A percentile compares a stretch with the other conserved stretches of the same genome.
phyloP scores from a whole-genome alignment of 2,113 vertebrate species.

The Burhinus oedicnemus region DNA sequence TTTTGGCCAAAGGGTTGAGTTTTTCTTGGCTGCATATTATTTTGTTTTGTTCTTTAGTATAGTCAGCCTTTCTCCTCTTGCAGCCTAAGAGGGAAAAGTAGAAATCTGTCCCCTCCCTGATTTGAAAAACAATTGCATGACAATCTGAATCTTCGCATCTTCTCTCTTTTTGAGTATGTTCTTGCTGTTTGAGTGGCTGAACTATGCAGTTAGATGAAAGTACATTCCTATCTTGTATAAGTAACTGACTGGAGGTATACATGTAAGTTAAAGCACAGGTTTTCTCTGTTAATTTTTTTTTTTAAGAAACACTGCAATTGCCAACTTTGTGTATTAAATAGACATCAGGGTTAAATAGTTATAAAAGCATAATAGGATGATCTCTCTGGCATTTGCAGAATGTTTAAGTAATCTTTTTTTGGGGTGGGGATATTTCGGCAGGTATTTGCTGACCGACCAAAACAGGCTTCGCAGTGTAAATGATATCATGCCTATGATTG shows the following conservation, averaged over 20 bases:
- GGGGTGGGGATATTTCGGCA: conserved; percentile 63
- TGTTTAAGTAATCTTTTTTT: not conserved
- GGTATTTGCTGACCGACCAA: conserved; percentile 97
- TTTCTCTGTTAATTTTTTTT: not conserved
- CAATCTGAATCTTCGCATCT: not conserved
- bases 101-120: not conserved
- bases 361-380: not conserved
- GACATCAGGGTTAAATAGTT: not conserved
- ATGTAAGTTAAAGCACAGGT: not conserved
- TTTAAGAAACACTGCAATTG: not conserved
- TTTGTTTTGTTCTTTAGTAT: not conserved
- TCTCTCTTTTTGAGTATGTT: not conserved
- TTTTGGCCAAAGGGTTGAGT: not conserved
- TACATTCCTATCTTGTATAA: not conserved
- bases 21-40: not conserved
- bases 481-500: conserved; percentile 99
- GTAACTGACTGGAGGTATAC: not conserved
- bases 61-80: not conserved
- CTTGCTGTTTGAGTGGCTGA: not conserved
- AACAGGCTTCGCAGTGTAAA: conserved; percentile 97
- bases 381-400: not conserved
- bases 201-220: not conserved
- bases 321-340: not conserved
- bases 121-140: not conserved
- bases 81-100: not conserved